phyloP scores from a whole-genome alignment of 2,888 invertebrate species.

The Oscheius onirici region DNA sequence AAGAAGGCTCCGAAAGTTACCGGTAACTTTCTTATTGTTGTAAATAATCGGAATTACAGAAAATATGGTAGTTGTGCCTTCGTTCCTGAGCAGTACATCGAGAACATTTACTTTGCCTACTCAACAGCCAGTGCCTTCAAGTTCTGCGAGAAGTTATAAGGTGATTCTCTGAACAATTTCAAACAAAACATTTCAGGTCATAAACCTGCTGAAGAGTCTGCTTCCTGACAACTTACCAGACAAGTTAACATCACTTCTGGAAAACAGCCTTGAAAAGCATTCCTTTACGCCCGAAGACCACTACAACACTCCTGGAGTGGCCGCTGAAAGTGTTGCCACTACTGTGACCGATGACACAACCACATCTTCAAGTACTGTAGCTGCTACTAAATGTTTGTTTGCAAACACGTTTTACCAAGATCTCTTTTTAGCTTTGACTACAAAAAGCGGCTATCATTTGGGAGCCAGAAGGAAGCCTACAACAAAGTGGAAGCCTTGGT shows the following conservation, averaged over 20 bases:
- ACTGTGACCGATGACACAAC: neutral
- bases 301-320: slow-evolving; percentile 25
- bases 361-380: neutral
- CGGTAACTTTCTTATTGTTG: slow-evolving; percentile 17
- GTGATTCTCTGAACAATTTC: neutral
- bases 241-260: slow-evolving; percentile 41
- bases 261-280: slow-evolving; percentile 44
- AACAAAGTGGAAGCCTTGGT: slow-evolving; percentile 57
- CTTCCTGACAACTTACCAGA: slow-evolving; percentile 47
- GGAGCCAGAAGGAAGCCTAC: slow-evolving; percentile 9
- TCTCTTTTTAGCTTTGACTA: neutral
- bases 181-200: slow-evolving; percentile 35
- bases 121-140: neutral
- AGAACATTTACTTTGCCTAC: neutral
- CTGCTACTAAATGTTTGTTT: neutral
- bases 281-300: slow-evolving; percentile 25
- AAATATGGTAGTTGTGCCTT: slow-evolving; percentile 10
- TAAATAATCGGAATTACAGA: neutral
- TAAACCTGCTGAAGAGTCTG: slow-evolving; percentile 45
- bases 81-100: neutral
- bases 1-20: slow-evolving; percentile 32
- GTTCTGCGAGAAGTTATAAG: slow-evolving; percentile 22
- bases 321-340: neutral
- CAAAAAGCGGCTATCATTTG: neutral
- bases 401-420: neutral